phyloP scores from a whole-genome alignment of 2,888 invertebrate species.

The Myathropa florea region DNA sequence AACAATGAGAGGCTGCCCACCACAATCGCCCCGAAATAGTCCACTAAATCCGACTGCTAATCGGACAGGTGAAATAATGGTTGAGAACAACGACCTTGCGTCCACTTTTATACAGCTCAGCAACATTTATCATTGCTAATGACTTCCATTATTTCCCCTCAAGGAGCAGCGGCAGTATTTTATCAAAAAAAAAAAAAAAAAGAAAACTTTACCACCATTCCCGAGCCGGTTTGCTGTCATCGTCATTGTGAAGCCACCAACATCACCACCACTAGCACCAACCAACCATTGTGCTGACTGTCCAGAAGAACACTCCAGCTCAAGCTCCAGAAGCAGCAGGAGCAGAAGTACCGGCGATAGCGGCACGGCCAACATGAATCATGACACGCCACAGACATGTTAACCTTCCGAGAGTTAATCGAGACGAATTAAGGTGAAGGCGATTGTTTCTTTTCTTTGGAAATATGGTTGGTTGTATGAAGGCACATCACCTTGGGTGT shows the following conservation, averaged over 20 bases:
- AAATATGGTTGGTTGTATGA: constrained; percentile 9
- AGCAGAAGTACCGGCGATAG: neutral
- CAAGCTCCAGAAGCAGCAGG: neutral
- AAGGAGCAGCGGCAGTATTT: constrained; percentile 46
- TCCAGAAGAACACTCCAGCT: constrained; percentile 30
- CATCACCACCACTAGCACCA: neutral
- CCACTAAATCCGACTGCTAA: constrained; percentile 59
- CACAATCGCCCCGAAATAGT: constrained; percentile 39
- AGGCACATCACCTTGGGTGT: constrained; percentile 49
- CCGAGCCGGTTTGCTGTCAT: constrained; percentile 14
- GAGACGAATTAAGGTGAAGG: constrained; percentile 68
- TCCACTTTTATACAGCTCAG: constrained; percentile 45
- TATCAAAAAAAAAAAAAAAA: constrained; percentile 48
- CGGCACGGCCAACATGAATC: constrained; percentile 57
- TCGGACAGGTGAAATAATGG: constrained; percentile 68
- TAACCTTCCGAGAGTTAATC: constrained; percentile 69
- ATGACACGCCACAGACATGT: constrained; percentile 71
- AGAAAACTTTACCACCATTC: constrained; percentile 40
- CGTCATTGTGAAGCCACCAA: constrained; percentile 12
- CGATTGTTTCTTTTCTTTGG: constrained; percentile 67
- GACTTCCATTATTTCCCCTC: constrained; percentile 66
- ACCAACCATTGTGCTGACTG: constrained; percentile 41
- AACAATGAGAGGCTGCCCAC: constrained; percentile 36
- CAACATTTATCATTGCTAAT: constrained; percentile 70
- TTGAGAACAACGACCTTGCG: constrained; percentile 48